Evolutionary conservation across 1,140 invertebrate genomes (phyloP).

Genomic region (Sarcophaga peregrina): DNA sequence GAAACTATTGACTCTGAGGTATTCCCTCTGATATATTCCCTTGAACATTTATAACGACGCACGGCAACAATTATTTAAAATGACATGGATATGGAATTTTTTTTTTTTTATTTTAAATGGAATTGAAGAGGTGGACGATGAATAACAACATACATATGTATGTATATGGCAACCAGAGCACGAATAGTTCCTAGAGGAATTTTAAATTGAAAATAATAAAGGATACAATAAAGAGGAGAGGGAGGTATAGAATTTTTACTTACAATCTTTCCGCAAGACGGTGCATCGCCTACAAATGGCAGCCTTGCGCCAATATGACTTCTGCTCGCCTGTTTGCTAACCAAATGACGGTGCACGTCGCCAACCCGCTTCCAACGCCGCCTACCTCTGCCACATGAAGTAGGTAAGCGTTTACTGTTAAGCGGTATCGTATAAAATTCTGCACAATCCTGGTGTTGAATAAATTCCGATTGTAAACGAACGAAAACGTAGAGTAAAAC

Average conservation of each 20-base stretch:
- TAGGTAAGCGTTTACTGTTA: conserved; percentile 43
- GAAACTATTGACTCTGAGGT: background rate
- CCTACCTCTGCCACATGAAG: conserved; percentile 47
- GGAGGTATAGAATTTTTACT: conserved; percentile 47
- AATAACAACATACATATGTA: no score
- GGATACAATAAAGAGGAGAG: no score
- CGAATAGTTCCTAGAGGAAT: no score
- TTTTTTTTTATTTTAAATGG: no score
- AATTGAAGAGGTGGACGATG: no score
- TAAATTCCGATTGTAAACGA: conserved; percentile 30
- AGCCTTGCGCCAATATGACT: conserved; percentile 52
- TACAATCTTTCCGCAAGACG: conserved; percentile 64
- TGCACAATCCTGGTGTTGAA: conserved; percentile 37
- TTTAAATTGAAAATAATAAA: no score
- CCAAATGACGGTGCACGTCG: conserved; percentile 23
- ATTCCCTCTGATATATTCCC: no score
- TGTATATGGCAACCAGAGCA: no score
- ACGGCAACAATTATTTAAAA: no score
- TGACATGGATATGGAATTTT: no score
- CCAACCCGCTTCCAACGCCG: conserved; percentile 49
- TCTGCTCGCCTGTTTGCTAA: conserved; percentile 39
- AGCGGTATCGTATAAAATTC: conserved; percentile 46
- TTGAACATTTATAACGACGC: no score
- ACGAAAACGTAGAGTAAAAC: background rate
- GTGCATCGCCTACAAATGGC: conserved; percentile 67